Base-by-base conservation (phyloP, 2,797 vertebrate species). In the Argya squamiceps region DNA sequence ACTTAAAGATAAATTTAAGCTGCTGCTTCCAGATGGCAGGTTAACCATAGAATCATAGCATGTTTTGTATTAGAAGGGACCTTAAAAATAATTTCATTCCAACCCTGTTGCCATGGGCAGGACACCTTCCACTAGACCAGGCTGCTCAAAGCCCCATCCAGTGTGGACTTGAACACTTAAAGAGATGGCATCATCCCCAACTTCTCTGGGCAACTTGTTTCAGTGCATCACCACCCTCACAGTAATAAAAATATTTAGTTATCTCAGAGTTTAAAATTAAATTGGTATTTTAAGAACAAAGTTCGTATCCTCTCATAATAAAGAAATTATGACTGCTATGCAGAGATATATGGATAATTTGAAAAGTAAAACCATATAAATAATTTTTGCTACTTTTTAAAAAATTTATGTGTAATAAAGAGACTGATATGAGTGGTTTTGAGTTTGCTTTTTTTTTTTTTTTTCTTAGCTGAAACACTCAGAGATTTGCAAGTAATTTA, bases 131-230 rank as follows among this genome's bases (percentile, higher is more conserved):
- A 43, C 13, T 55, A 24, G 9, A 68, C 20, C 11, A 34, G 10
- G 10, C 8, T 43, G 16, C 23, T 63, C 20, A 63, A 49, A 69
- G 11, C 4, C 5, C n/a, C 23, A 19, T 18, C 5, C 26, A 34
- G 9, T 3, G 4, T 15, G 27, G 21, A 20, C 49, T 63, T 62
- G 30, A 70, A 9, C 26, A 55, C 13, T 69, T 49, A 41, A 41
- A n/a, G 23, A 12, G 44, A 26, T 49, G 4, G 5, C 16, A n/a
- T 52, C 32, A n/a, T 26, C 14, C 32, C 15, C 37, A 56, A 0
- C 10, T 37, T n/a, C 36, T 76, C 32, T 37, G 20, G 49, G 24
- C 32, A 56, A 5, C 12, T n/a, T 63, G 1, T 70, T 63, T 8
- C 56, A 44, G 43, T 63, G 19, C 20, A n/a, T 39, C 20, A 69